Evolutionary conservation across 2,888 invertebrate species (phyloP), one percentile per base, ranked within the genome.

Genomic region (Acrobasis repandana): DNA sequence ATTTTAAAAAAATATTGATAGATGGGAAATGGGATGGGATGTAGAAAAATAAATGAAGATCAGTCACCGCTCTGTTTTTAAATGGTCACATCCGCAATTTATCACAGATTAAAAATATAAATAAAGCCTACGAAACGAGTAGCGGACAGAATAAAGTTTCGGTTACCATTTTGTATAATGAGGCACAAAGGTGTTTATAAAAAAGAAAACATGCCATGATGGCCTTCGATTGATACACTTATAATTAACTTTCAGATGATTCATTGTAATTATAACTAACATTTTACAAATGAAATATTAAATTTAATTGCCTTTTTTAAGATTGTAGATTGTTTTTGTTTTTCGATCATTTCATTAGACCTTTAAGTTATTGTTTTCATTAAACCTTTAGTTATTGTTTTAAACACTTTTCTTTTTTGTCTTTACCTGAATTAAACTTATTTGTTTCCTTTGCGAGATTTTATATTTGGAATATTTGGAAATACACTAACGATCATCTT

Each of bases 271-370:
- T 38, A 43, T 54, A 38, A 54, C 1, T 38, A 54, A 54, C 54
- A 18, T 54, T 54, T 54, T 54, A 54, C 54, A 54, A 54, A 54
- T 20, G 54, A 54, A 20, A 11, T 38, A 54, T 54, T 54, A 20
- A 54, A 54, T 43, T 54, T 38, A 38, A 54, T 54, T 38, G 38
- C 54, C 38, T 14, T 54, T 54, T 54, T 38, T 38, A 14, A 43
- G 20, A 2, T 4, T 15, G 3, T 18, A 18, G 8, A 15, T 18
- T 16, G 11, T 43, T 14, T 11, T 43, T 54, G 15, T 38, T 43
- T 54, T 8, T 28, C n/a, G n/a, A n/a, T n/a, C n/a, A n/a, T n/a
- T n/a, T 16, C 48, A 28, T 28, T 28, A 8, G 4, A 28, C 18
- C 48, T 48, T 18, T n/a, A n/a, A 18, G 18, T 2, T 48, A 3